phyloP scores from a whole-genome alignment of 2,797 vertebrate species.

The Vultur gryphus region DNA sequence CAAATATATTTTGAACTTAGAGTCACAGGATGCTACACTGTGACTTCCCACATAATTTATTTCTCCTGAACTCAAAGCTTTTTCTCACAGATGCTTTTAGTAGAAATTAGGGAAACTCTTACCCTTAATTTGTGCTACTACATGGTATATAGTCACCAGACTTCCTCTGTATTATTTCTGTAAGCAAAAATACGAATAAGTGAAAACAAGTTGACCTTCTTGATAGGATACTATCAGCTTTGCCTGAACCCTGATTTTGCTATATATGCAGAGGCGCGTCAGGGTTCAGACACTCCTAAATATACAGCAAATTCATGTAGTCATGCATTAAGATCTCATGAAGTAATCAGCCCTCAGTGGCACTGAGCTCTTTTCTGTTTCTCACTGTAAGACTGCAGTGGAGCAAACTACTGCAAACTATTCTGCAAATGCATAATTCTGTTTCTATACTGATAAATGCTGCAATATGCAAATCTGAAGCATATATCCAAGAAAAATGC shows the following conservation, averaged over 20 bases:
- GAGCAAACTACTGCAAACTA: neutral
- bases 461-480: neutral
- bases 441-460: neutral
- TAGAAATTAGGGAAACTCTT: neutral
- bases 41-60: neutral
- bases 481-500: neutral
- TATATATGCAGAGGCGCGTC: neutral
- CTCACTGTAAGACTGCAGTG: neutral
- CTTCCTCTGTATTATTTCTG: neutral
- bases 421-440: neutral
- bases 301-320: fast-evolving
- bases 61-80: neutral
- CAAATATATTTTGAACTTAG: neutral
- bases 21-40: neutral
- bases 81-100: neutral
- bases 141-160: neutral
- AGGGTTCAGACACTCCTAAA: neutral
- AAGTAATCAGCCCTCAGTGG: neutral
- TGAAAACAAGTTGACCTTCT: neutral
- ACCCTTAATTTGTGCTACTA: neutral
- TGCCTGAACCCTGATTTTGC: neutral
- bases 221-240: neutral
- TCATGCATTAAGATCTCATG: neutral
- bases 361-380: neutral
- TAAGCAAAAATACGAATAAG: neutral